These are phyloP conservation scores for Myrmecophaga tridactyla DNA, from an alignment of 2,113 vertebrate species.

Conservation along the genomic window DNA sequence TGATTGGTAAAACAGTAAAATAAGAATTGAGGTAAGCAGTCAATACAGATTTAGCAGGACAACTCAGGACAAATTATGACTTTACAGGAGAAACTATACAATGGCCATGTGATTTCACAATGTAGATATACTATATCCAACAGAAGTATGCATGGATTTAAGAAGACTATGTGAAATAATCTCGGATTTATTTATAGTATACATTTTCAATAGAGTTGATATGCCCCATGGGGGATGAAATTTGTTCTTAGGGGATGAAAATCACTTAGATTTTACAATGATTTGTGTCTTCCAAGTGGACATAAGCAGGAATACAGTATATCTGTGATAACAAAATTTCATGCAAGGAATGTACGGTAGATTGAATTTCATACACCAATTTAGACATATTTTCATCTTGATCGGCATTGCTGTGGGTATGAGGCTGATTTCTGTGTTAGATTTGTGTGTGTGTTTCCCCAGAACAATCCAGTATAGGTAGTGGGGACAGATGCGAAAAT, in stretches of 20 bases:
- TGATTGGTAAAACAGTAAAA: not conserved
- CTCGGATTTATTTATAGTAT: too few species aligned
- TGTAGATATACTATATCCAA: not conserved
- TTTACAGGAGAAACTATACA: not conserved
- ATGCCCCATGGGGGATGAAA: not conserved
- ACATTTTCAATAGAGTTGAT: not conserved
- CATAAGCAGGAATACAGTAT: not conserved
- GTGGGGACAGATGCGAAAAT: not conserved
- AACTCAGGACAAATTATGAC: not conserved
- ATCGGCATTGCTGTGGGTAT: too few species aligned
- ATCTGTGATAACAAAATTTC: not conserved
- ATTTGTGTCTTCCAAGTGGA: too few species aligned
- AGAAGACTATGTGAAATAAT: not conserved
- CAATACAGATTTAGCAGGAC: not conserved
- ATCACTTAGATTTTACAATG: not conserved
- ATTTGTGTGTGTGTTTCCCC: too few species aligned
- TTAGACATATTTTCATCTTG: too few species aligned
- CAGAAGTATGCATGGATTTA: not conserved
- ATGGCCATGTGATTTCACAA: not conserved
- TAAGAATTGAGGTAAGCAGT: not conserved
- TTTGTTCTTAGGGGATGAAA: not conserved
- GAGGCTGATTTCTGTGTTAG: too few species aligned
- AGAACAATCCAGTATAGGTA: not conserved
- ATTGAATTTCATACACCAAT: too few species aligned
- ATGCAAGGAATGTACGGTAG: not conserved